Base-by-base conservation (phyloP, 2,797 vertebrate species). In the Kryptopterus vitreolus region DNA sequence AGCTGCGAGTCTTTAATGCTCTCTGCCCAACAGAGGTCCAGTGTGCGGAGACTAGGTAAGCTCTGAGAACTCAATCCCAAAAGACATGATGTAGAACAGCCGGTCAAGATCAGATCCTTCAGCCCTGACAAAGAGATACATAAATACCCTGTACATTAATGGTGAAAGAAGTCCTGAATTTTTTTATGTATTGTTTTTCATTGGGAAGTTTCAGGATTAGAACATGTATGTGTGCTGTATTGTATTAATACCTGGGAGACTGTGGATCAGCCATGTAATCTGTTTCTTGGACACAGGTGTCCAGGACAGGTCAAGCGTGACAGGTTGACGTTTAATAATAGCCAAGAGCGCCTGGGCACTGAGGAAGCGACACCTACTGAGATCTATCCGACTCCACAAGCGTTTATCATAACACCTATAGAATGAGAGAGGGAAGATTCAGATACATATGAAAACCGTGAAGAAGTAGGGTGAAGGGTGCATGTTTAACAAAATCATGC, bases 21-120 rank as follows among this genome's bases (percentile, higher is more conserved):
- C 76, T 98, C 96, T 82, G 96, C 96, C 98, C 98, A 99, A 87
- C 96, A 96, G 91, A 99, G 94, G 91, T 99, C 98, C 80, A 99
- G 93, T 65, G 96, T 95, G 82, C 95, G 93, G 86, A 99, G 93
- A 88, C 93, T 94, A 72, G 98, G 97, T 91, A 96, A 95, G 87
- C 94, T 95, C 85, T 95, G 95, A 77, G 95, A 96, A 88, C 95
- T 96, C 87, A 99, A 91, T 0, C 96, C 96, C 6, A 95, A 98
- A 81, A 99, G 92, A 0, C 95, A 96, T 76, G 95, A 95, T 95
- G 97, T 98, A 59, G 97, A 94, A 85, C 97, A 96, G 85, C 97
- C 98, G 0, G 96, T 94, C 55, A 99, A 78, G 62, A 97, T 94
- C 88, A 99, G 89, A 90, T 98, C 97, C 91, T 96, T 96, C 76